phyloP scores from a whole-genome alignment of 2,888 invertebrate species.

The Acrobasis repandana region DNA sequence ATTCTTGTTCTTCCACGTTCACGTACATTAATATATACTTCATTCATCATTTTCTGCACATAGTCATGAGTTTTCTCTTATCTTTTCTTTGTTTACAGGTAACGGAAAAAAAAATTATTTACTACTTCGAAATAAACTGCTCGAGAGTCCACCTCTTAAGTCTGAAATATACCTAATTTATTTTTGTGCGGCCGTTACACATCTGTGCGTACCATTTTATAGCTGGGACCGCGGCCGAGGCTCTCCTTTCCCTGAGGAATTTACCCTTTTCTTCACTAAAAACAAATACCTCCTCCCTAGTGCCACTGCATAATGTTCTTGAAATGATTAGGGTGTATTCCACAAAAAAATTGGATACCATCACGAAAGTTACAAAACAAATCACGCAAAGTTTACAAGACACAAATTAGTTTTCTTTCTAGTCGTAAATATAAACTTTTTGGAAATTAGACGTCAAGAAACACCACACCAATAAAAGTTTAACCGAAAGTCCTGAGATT shows the following conservation, averaged over 20 bases:
- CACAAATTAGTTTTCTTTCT: constrained; percentile 11
- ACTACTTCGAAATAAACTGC: constrained; percentile 3
- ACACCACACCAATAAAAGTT: constrained; percentile 1
- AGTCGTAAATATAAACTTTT: constrained; percentile 19
- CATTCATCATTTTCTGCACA: no score
- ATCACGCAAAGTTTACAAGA: constrained; percentile 13
- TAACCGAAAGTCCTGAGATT: background rate
- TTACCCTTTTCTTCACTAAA: constrained; percentile 50
- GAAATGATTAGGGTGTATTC: constrained; percentile 24
- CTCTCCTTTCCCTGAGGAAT: constrained; percentile 42
- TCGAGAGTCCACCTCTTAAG: constrained; percentile 24
- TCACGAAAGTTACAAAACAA: constrained; percentile 5
- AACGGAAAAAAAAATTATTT: background rate
- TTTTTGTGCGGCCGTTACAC: constrained; percentile 34
- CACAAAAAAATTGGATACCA: background rate
- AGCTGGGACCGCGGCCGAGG: constrained; percentile 35
- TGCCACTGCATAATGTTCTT: constrained; percentile 42
- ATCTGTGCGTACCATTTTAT: constrained; percentile 45
- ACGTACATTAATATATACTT: no score
- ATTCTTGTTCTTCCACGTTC: no score
- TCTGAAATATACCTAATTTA: constrained; percentile 33
- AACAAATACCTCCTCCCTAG: constrained; percentile 42
- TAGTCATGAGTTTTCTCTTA: no score
- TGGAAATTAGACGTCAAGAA: constrained; percentile 2
- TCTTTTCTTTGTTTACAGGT: background rate